phyloP scores from a whole-genome alignment of 1,140 invertebrate species.

The Lepidurus apus region DNA sequence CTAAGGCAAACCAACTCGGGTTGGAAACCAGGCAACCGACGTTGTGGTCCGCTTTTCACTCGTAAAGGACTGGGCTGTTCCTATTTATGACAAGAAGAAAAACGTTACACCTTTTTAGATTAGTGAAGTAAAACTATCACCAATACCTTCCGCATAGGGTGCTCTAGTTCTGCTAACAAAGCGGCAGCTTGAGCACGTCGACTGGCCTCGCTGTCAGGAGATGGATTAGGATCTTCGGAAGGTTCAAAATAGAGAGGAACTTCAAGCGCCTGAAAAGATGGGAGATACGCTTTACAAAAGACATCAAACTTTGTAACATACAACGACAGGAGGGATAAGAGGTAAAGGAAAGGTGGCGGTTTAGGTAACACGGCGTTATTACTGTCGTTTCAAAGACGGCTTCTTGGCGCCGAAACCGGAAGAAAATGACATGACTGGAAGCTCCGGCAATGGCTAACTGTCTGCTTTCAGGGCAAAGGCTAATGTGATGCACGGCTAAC shows the following conservation, averaged over 20 bases:
- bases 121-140: not conserved
- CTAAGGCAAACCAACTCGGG: slow-evolving; percentile 89
- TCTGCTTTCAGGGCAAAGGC: slow-evolving; percentile 86
- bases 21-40: slow-evolving; percentile 86
- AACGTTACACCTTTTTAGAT: not conserved
- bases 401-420: slow-evolving; percentile 91
- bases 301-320: slow-evolving; percentile 26
- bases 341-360: not conserved
- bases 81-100: not conserved
- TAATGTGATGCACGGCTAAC: slow-evolving; percentile 87
- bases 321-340: not conserved
- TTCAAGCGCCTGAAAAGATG: slow-evolving; percentile 65
- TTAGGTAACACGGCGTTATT: slow-evolving; percentile 44
- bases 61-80: slow-evolving; percentile 50
- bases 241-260: slow-evolving; percentile 80
- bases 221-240: slow-evolving; percentile 67
- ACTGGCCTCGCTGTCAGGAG: slow-evolving; percentile 47
- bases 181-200: slow-evolving; percentile 48
- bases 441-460: slow-evolving; percentile 83
- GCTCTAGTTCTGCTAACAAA: slow-evolving; percentile 25
- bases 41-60: slow-evolving; percentile 68
- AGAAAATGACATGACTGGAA: slow-evolving; percentile 86
- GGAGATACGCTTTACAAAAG: slow-evolving; percentile 28
- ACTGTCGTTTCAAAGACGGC: slow-evolving; percentile 75
- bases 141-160: slow-evolving; percentile 27